Evolutionary conservation across 1,140 invertebrate species (phyloP).

Genomic region (Onthophagus taurus): DNA sequence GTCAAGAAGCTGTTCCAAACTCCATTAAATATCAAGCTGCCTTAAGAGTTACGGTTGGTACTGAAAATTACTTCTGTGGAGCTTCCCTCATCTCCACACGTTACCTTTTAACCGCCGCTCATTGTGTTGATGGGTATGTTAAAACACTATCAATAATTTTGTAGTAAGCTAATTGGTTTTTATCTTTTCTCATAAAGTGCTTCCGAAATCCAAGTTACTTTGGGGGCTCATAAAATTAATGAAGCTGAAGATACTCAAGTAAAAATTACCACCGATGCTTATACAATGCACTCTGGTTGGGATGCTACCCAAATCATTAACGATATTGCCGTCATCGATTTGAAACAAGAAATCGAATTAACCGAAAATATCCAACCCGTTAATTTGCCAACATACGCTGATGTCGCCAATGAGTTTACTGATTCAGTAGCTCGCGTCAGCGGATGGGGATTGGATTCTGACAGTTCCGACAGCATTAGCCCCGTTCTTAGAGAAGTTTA

Average conservation of each 20-base stretch:
- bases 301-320: conserved; percentile 1
- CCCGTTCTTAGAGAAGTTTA: conserved; percentile 1
- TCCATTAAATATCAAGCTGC: conserved; percentile 1
- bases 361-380: conserved; percentile 4
- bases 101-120: conserved; percentile 7
- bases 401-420: neutral
- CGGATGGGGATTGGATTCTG: conserved; percentile 14
- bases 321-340: conserved; percentile 11
- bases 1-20: conserved; percentile 1
- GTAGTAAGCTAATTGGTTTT: neutral
- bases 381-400: neutral
- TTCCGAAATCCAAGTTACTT: conserved; percentile 2
- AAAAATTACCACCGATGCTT: neutral
- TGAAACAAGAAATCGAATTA: neutral
- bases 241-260: conserved; percentile 5
- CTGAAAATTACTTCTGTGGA: neutral
- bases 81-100: neutral
- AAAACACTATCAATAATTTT: neutral
- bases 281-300: conserved; percentile 3
- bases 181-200: neutral
- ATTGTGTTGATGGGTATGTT: conserved; percentile 8
- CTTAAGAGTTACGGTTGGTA: neutral
- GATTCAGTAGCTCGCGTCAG: neutral
- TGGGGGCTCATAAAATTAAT: conserved; percentile 9
- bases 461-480: conserved; percentile 5